A percentile compares a stretch with the other conserved stretches of the same genome.
These are phyloP conservation scores for Pogonophryne albipinna DNA, from an alignment of 2,797 vertebrate species.

Conservation along the genomic window DNA sequence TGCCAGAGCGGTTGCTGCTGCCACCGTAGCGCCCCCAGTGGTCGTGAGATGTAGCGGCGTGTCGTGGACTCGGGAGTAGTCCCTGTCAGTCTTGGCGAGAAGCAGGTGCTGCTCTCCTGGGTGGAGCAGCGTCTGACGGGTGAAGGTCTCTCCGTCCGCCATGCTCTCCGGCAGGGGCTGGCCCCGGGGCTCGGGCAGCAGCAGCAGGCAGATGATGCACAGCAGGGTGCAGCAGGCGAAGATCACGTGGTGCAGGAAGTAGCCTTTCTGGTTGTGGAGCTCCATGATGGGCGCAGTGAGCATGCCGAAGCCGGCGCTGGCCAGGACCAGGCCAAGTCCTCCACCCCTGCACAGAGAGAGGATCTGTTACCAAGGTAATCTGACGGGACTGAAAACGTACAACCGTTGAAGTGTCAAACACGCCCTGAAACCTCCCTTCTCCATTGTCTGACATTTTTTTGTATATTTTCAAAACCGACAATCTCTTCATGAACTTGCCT, in stretches of 20 bases:
- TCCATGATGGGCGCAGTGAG: slow-evolving; percentile 96
- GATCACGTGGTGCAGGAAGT: slow-evolving; percentile 97
- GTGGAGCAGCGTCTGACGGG: slow-evolving; percentile 91
- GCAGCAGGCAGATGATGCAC: slow-evolving; percentile 97
- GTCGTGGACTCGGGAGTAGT: slow-evolving; percentile 94
- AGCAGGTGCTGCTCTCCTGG: slow-evolving; percentile 93
- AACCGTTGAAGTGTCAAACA: background rate
- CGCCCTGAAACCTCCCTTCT: background rate
- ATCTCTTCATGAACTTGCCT: too few species aligned
- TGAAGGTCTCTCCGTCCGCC: slow-evolving; percentile 93
- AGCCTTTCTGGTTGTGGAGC: slow-evolving; percentile 98
- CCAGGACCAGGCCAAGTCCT: slow-evolving; percentile 93
- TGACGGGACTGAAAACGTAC: background rate
- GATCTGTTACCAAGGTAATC: background rate
- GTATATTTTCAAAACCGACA: too few species aligned
- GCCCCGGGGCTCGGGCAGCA: slow-evolving; percentile 94
- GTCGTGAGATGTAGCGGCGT: slow-evolving; percentile 81
- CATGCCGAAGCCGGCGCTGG: slow-evolving; percentile 95
- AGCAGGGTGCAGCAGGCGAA: slow-evolving; percentile 97
- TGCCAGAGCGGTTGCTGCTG: slow-evolving; percentile 88
- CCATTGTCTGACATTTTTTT: too few species aligned
- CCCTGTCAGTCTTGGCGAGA: slow-evolving; percentile 92
- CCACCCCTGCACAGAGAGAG: slow-evolving; percentile 85
- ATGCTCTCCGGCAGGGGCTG: slow-evolving; percentile 95
- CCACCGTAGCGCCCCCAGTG: slow-evolving; percentile 85